These are phyloP conservation scores for Bombus confusus DNA, from an alignment of 1,140 invertebrate genomes.

Conservation along the genomic window DNA sequence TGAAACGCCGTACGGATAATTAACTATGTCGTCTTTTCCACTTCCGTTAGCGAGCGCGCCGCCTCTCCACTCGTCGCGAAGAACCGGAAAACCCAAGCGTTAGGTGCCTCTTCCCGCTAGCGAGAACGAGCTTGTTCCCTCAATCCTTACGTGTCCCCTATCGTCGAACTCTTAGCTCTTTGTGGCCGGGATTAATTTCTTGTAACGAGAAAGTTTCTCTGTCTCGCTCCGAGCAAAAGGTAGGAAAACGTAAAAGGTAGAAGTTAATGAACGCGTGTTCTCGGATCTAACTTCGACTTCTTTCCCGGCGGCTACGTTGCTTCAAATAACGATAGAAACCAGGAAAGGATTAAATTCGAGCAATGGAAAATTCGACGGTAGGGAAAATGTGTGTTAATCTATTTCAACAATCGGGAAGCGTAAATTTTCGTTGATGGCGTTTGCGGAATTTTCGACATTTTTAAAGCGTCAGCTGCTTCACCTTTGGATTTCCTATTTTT, in stretches of 20 bases:
- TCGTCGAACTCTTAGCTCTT: constrained; percentile 1
- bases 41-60: constrained; percentile 18
- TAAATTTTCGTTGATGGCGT: neutral
- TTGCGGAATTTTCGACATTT: neutral
- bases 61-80: constrained; percentile 20
- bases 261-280: neutral
- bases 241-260: neutral
- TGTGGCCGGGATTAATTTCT: constrained; percentile 20
- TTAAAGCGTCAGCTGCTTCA: neutral
- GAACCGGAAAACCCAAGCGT: constrained; percentile 35
- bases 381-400: too few species aligned
- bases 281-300: too few species aligned
- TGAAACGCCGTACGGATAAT: constrained; percentile 50
- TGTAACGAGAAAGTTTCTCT: neutral
- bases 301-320: too few species aligned
- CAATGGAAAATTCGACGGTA: neutral
- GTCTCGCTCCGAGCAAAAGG: neutral
- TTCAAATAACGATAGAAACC: neutral
- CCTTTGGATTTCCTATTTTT: neutral
- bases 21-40: constrained; percentile 53
- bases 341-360: neutral
- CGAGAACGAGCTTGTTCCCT: constrained; percentile 19
- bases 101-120: constrained; percentile 21
- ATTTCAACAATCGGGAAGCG: neutral
- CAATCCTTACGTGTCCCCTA: neutral